Conservation (phyloP, 2,113 vertebrate genomes). For the Catharus fuscescens region DNA sequence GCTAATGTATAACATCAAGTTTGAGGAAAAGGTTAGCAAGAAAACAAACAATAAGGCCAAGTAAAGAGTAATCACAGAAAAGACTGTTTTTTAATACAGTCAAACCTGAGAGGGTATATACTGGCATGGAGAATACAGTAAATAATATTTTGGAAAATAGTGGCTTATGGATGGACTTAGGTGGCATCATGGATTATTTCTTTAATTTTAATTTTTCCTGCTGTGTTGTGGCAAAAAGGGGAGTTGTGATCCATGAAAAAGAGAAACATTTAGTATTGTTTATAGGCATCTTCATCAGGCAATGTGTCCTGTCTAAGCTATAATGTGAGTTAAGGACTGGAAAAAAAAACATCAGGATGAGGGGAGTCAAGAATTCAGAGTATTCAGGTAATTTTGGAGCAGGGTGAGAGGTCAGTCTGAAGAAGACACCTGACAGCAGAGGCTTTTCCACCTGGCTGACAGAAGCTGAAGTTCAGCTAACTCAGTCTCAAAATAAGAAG, state of each 20-base stretch:
- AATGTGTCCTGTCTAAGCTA: not conserved
- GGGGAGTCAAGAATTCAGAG: not conserved
- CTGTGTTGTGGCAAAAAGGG: not conserved
- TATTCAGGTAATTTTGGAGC: not conserved
- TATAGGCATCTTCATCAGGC: not conserved
- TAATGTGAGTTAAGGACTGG: not conserved
- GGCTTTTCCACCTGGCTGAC: not conserved
- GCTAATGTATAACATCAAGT: not conserved
- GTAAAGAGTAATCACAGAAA: not conserved
- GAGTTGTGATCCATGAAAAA: not conserved
- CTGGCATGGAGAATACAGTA: not conserved
- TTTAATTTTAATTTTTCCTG: not conserved
- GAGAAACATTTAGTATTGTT: not conserved
- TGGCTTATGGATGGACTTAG: not conserved
- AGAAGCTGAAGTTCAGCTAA: not conserved
- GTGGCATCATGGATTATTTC: not conserved
- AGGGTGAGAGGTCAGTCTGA: not conserved
- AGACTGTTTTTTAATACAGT: not conserved
- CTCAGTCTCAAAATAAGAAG: not conserved
- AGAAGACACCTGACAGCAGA: not conserved
- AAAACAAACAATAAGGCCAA: not conserved
- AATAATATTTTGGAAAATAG: not conserved
- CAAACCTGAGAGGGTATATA: not conserved
- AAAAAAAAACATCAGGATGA: not conserved
- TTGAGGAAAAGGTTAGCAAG: not conserved